Conservation (phyloP, 2,797 vertebrate species). For the Aphelocoma californica region DNA sequence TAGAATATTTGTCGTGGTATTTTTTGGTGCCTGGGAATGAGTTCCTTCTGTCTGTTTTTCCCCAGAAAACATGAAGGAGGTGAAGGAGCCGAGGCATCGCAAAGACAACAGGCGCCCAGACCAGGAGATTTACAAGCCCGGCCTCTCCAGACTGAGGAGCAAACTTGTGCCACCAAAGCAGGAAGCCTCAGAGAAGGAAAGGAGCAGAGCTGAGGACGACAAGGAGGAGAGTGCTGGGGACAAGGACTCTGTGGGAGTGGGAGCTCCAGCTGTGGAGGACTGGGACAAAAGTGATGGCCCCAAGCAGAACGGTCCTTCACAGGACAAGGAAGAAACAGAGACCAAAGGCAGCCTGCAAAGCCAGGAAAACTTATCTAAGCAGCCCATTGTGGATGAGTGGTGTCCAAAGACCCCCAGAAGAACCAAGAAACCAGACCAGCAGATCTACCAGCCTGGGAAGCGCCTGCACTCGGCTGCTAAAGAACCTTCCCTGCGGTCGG, state of each 20-base stretch:
- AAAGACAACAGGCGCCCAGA: slow-evolving; percentile 83
- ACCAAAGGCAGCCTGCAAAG: slow-evolving; percentile 12
- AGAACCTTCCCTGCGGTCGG: slow-evolving; percentile 49
- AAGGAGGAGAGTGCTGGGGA: slow-evolving; percentile 30
- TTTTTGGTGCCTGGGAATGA: neutral
- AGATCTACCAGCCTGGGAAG: slow-evolving; percentile 93
- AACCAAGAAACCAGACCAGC: slow-evolving; percentile 89
- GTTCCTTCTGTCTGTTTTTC: neutral
- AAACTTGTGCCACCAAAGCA: slow-evolving; percentile 55
- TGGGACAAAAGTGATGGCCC: slow-evolving; percentile 14
- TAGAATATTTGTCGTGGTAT: fast-evolving
- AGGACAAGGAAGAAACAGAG: neutral
- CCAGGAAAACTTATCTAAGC: slow-evolving; percentile 36
- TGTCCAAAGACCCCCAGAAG: slow-evolving; percentile 73
- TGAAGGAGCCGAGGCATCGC: slow-evolving; percentile 81
- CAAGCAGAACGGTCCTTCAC: slow-evolving; percentile 54
- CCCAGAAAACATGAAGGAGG: slow-evolving; percentile 74
- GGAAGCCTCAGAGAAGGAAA: slow-evolving; percentile 59
- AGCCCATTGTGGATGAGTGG: slow-evolving; percentile 40
- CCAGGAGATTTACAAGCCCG: slow-evolving; percentile 84
- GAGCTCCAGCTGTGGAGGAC: neutral
- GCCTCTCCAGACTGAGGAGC: slow-evolving; percentile 75
- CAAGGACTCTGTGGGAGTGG: neutral
- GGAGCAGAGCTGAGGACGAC: slow-evolving; percentile 30
- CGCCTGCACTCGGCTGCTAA: slow-evolving; percentile 74